Evolutionary conservation across 2,113 vertebrate genomes (phyloP).

Genomic region (Caretta caretta): DNA sequence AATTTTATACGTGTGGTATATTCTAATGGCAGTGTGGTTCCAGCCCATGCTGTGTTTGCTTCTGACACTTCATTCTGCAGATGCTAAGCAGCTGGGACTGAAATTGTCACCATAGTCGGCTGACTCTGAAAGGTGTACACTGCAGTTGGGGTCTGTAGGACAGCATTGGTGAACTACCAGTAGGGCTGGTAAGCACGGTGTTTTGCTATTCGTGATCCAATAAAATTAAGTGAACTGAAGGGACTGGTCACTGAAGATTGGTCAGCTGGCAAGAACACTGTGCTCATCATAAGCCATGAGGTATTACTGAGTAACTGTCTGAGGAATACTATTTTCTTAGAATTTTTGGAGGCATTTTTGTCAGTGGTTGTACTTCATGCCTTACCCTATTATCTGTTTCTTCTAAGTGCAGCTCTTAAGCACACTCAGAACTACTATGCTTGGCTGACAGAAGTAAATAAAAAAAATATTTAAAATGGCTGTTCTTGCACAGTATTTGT

Average conservation of each 20-base stretch:
- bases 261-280: neutral
- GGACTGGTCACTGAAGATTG: neutral
- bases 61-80: neutral
- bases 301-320: neutral
- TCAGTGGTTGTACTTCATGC: neutral
- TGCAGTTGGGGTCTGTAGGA: neutral
- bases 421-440: neutral
- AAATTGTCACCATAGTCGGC: conserved; percentile 1
- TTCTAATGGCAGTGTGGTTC: neutral
- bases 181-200: neutral
- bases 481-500: neutral
- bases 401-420: neutral
- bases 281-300: neutral
- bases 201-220: neutral
- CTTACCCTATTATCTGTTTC: neutral
- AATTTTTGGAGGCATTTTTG: neutral
- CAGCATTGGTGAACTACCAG: neutral
- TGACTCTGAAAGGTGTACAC: conserved; percentile 20
- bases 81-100: neutral
- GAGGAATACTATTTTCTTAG: neutral
- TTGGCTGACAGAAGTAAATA: neutral
- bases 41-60: neutral
- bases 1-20: neutral
- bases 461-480: neutral
- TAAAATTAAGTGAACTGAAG: conserved; percentile 3